These are phyloP conservation scores for Holocentrus rufus DNA, from an alignment of 2,797 vertebrate genomes.

Conservation along the genomic window DNA sequence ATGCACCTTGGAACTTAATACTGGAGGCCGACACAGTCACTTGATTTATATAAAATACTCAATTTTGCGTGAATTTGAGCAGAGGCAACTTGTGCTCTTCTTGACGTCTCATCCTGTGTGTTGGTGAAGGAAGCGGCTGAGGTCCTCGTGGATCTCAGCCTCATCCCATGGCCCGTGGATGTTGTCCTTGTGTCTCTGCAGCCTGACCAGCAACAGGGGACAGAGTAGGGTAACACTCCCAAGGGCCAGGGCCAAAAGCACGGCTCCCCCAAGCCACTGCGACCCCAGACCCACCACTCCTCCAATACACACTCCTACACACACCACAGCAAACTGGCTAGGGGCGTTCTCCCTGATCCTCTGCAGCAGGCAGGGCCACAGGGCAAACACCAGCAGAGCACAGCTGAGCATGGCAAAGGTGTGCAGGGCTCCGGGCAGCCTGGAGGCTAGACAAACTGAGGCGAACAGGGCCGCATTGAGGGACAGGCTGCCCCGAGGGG, in stretches of 20 bases:
- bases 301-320: conserved; percentile 83
- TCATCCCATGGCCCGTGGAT: conserved; percentile 99
- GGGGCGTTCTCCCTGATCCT: conserved; percentile 85
- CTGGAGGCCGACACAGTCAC: not conserved
- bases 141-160: conserved; percentile 95
- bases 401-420: conserved; percentile 95
- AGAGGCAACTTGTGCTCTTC: not conserved
- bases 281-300: conserved; percentile 85
- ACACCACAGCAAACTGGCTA: conserved; percentile 83
- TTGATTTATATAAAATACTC: not conserved
- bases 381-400: conserved; percentile 93
- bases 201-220: conserved; percentile 88
- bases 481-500: conserved; percentile 93
- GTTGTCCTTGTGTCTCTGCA: conserved; percentile 97
- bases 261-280: conserved; percentile 82
- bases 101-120: not conserved
- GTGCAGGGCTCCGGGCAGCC: conserved; percentile 90
- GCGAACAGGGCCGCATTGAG: conserved; percentile 96
- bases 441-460: conserved; percentile 94
- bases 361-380: conserved; percentile 96
- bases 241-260: conserved; percentile 86
- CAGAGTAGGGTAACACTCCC: conserved; percentile 87
- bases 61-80: not conserved
- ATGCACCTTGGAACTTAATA: conserved; percentile 19
- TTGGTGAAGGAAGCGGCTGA: conserved; percentile 86